phyloP scores from a whole-genome alignment of 1,140 invertebrate species.

The Heterodera carotae region DNA sequence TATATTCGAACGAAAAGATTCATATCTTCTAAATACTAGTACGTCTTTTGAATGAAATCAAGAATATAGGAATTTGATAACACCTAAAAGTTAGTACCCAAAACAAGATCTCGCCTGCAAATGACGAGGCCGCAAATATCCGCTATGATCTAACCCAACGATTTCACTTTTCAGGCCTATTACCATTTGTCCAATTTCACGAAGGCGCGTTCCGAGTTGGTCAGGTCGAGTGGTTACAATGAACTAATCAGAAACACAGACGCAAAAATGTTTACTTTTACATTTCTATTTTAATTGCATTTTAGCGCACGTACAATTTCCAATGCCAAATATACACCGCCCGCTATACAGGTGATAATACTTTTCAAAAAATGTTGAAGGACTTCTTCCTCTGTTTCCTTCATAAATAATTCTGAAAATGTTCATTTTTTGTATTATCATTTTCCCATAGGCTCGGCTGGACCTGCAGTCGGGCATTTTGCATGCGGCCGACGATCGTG shows the following conservation, averaged over 20 bases:
- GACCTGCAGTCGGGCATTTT: conserved; percentile 95
- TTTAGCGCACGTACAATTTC: conserved; percentile 92
- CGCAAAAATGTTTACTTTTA: neutral
- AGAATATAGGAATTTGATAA: too few relatives aligned
- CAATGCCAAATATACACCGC: conserved; percentile 98
- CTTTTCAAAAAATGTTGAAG: too few relatives aligned
- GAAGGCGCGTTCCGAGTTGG: conserved; percentile 77
- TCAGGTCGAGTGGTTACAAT: conserved; percentile 8
- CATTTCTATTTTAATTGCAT: conserved; percentile 51
- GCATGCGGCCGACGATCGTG: conserved; percentile 96
- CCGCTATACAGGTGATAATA: conserved; percentile 75
- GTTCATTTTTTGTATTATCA: neutral
- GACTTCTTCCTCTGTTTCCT: too few relatives aligned
- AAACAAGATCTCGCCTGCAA: too few relatives aligned
- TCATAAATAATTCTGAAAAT: too few relatives aligned
- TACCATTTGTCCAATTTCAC: conserved; percentile 94
- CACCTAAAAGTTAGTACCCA: too few relatives aligned
- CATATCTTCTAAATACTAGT: too few relatives aligned
- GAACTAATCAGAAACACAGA: too few relatives aligned
- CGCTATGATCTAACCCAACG: too few relatives aligned
- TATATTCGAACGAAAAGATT: too few relatives aligned
- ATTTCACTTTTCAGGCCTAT: conserved; percentile 76
- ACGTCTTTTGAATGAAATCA: too few relatives aligned
- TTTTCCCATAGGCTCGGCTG: conserved; percentile 69
- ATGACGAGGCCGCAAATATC: too few relatives aligned